These are phyloP conservation scores for Nyctibius bracteatus DNA, from an alignment of 2,113 vertebrate species.

Conservation along the genomic window DNA sequence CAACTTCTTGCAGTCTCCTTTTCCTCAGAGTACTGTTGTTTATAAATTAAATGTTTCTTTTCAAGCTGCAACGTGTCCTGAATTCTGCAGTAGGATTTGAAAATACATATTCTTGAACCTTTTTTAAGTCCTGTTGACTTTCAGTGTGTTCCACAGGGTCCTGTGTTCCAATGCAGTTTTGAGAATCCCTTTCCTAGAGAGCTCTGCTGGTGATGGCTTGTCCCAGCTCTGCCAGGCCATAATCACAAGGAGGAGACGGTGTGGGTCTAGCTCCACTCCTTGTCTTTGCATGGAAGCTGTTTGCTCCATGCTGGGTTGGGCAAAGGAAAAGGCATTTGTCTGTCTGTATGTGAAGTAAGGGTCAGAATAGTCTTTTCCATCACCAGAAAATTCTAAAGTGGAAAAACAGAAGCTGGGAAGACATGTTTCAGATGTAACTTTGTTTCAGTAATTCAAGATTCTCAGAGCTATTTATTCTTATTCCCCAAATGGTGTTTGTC, in stretches of 20 bases:
- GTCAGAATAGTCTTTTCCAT: not conserved
- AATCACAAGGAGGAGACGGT: accelerated
- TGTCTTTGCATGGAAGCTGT: not conserved
- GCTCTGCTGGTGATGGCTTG: not conserved
- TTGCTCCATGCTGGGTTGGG: not conserved
- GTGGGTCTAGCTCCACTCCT: not conserved
- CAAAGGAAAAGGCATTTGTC: not conserved
- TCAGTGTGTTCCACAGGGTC: not conserved
- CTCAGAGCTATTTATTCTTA: slow-evolving; percentile 41
- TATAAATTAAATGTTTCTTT: not conserved
- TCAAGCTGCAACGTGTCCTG: not conserved
- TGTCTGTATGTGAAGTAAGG: not conserved
- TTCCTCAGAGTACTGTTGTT: not conserved
- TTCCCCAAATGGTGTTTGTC: slow-evolving; percentile 28
- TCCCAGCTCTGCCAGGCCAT: not conserved
- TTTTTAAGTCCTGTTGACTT: not conserved
- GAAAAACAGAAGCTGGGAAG: not conserved
- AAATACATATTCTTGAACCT: accelerated
- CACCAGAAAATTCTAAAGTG: not conserved
- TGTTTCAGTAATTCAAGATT: slow-evolving; percentile 59
- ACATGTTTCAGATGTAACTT: slow-evolving; percentile 1
- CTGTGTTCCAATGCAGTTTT: not conserved
- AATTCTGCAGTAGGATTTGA: not conserved
- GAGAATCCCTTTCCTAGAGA: not conserved
- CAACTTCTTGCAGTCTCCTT: not conserved